Conservation (phyloP, 2,888 invertebrate genomes). For the Oligia fasciuncula region DNA sequence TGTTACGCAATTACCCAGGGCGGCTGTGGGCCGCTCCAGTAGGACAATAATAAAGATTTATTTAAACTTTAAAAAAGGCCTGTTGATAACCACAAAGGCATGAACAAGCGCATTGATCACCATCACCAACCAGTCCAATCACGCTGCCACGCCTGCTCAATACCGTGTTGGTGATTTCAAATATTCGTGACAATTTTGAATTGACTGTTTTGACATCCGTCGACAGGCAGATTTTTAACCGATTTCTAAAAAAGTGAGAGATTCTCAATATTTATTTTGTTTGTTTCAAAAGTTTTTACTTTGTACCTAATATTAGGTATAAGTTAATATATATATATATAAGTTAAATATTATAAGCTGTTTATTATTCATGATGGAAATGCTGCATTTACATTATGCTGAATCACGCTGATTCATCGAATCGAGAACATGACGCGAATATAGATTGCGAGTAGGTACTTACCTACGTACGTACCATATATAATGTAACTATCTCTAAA, state of each 20-base stretch:
- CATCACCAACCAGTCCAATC: too few species aligned
- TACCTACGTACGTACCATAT: neutral
- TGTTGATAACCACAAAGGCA: too few species aligned
- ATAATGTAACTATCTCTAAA: neutral
- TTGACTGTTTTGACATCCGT: neutral
- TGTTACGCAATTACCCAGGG: too few species aligned
- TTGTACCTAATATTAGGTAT: neutral
- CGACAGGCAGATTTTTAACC: neutral
- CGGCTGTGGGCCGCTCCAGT: neutral
- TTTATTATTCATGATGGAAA: slow-evolving; percentile 26
- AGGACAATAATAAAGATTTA: neutral
- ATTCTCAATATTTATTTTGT: neutral
- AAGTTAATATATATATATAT: too few species aligned
- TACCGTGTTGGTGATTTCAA: neutral
- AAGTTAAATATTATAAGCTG: too few species aligned
- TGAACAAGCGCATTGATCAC: neutral
- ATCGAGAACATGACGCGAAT: slow-evolving; percentile 22
- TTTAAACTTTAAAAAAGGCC: neutral
- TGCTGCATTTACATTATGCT: slow-evolving; percentile 30
- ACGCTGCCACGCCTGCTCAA: neutral
- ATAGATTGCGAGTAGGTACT: slow-evolving; percentile 9
- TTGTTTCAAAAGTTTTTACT: neutral
- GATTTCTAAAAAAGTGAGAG: neutral
- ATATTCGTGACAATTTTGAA: slow-evolving; percentile 1
- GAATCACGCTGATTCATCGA: slow-evolving; percentile 44